These are phyloP conservation scores for Dicaeum eximium DNA, from an alignment of 2,113 vertebrate species.

Conservation along the genomic window DNA sequence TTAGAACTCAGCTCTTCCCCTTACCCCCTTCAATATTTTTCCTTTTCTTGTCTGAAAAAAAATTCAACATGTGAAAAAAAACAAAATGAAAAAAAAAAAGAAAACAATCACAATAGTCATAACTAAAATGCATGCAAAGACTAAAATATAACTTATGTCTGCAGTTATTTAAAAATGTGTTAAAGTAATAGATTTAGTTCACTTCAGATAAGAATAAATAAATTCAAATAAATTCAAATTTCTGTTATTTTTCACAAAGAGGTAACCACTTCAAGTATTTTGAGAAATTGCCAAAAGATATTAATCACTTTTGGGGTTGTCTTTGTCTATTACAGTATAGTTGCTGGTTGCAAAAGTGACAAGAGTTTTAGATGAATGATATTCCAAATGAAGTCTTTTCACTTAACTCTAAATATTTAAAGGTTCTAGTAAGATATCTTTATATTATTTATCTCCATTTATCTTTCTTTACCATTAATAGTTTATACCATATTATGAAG, in stretches of 20 bases:
- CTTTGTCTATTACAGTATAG: not conserved
- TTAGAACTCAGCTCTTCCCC: not conserved
- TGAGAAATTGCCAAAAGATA: not conserved
- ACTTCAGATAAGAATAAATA: not conserved
- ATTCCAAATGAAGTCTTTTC: not conserved
- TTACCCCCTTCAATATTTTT: accelerated
- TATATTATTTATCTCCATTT: not conserved
- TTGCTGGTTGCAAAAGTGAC: not conserved
- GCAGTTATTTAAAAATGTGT: not conserved
- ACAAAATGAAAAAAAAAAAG: not conserved
- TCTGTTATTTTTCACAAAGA: not conserved
- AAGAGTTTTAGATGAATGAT: not conserved
- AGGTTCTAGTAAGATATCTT: not conserved
- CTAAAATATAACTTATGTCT: not conserved
- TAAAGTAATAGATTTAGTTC: not conserved
- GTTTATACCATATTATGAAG: not conserved
- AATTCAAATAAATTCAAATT: not conserved
- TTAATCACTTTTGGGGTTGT: not conserved
- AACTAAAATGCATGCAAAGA: not conserved
- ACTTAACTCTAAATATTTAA: not conserved
- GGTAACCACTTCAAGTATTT: not conserved
- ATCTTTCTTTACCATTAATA: not conserved
- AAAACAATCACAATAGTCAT: not conserved
- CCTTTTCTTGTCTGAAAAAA: not conserved
- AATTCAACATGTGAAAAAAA: accelerated